Evolutionary conservation across 2,888 invertebrate genomes (phyloP).

Genomic region (Seira sanloemensis): DNA sequence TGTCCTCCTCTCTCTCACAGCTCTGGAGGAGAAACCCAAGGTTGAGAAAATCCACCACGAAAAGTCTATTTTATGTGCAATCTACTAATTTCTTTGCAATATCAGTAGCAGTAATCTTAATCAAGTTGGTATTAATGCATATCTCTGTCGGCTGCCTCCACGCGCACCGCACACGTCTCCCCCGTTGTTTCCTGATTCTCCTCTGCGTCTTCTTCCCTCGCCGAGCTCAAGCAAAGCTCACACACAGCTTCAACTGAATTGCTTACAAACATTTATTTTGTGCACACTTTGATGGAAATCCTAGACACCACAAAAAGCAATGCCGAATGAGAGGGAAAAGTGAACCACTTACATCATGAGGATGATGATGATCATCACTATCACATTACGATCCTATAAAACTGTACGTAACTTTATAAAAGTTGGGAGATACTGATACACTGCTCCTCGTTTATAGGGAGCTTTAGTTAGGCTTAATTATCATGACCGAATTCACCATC

Average conservation of each 20-base stretch:
- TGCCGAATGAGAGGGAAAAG: conserved; percentile 10
- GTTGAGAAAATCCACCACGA: neutral
- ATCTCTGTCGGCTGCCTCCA: neutral
- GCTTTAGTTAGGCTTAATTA: conserved; percentile 56
- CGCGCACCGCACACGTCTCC: neutral
- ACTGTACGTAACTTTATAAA: conserved; percentile 6
- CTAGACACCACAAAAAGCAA: conserved; percentile 30
- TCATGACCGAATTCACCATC: conserved; percentile 51
- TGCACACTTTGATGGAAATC: conserved; percentile 32
- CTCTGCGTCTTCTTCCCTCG: no score
- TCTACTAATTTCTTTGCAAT: conserved; percentile 54
- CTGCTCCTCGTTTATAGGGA: neutral
- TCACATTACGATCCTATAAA: conserved; percentile 27
- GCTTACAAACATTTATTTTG: conserved; percentile 8
- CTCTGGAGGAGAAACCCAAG: conserved; percentile 19
- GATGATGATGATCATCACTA: conserved; percentile 7
- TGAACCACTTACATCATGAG: conserved; percentile 21
- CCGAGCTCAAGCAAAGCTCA: no score
- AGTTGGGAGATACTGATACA: neutral
- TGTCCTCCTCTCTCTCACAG: conserved; percentile 26
- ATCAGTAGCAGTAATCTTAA: conserved; percentile 44
- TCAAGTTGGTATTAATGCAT: conserved; percentile 34
- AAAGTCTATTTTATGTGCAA: conserved; percentile 28
- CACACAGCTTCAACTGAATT: neutral
- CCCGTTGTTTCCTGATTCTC: conserved; percentile 11